Evolutionary conservation across 92 coral and sea anemone species (phyloP).

Genomic region (Epizoanthus scotinus): DNA sequence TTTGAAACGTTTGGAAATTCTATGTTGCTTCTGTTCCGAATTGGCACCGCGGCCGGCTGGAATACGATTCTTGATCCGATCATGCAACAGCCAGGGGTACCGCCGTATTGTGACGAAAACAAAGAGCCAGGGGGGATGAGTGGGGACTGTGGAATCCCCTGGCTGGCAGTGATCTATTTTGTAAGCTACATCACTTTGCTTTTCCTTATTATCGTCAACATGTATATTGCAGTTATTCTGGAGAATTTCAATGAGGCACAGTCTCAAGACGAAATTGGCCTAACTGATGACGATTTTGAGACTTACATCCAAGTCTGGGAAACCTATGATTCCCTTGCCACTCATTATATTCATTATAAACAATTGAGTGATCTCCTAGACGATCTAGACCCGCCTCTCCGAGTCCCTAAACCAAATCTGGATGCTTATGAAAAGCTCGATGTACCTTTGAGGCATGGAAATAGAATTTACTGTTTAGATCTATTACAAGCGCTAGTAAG

Average conservation of each 20-base stretch:
- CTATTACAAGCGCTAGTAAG: conserved; percentile 86
- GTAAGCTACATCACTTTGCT: conserved; percentile 90
- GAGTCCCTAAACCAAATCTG: conserved; percentile 90
- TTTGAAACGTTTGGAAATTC: conserved; percentile 90
- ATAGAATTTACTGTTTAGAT: conserved; percentile 82
- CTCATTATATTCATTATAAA: conserved; percentile 76
- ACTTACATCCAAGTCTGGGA: conserved; percentile 93
- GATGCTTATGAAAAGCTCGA: conserved; percentile 70
- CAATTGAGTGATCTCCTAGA: conserved; percentile 91
- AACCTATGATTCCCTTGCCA: conserved; percentile 80
- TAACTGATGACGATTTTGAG: conserved; percentile 95
- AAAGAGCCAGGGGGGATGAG: conserved; percentile 48
- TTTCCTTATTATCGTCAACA: conserved; percentile 90
- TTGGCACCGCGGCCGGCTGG: conserved; percentile 99
- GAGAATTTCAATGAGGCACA: conserved; percentile 99
- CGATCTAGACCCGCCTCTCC: conserved; percentile 90
- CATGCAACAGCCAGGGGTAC: conserved; percentile 57
- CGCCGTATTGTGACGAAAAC: conserved; percentile 71
- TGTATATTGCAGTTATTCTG: conserved; percentile 99
- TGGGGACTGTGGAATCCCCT: conserved; percentile 89
- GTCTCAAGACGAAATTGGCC: conserved; percentile 94
- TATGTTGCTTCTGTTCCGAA: conserved; percentile 88
- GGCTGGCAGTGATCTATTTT: conserved; percentile 91
- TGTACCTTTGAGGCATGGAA: conserved; percentile 82
- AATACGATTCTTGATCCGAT: conserved; percentile 97